Evolutionary conservation across 2,113 vertebrate genomes (phyloP).

Genomic region (Epinephelus fuscoguttatus): DNA sequence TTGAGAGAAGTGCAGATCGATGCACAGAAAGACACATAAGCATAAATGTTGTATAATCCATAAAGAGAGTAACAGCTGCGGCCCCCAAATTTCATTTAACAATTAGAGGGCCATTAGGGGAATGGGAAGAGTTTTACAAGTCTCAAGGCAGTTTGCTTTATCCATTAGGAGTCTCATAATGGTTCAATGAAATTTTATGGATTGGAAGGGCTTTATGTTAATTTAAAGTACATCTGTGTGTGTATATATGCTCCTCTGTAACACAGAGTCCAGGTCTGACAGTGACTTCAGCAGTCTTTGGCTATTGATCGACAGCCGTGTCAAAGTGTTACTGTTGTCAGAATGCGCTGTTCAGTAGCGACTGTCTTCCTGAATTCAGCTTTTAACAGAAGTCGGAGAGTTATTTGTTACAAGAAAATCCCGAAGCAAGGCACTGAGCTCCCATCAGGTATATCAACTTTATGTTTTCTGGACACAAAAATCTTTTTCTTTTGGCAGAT

Average conservation of each 20-base stretch:
- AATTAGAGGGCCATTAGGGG: slow-evolving; percentile 13
- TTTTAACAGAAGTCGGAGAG: background rate
- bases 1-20: background rate
- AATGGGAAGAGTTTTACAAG: slow-evolving; percentile 10
- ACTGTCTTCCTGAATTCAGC: background rate
- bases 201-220: slow-evolving; percentile 3
- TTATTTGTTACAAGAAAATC: background rate
- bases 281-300: background rate
- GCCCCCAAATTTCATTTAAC: slow-evolving; percentile 20
- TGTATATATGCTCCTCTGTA: background rate
- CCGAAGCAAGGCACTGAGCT: background rate
- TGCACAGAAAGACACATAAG: background rate
- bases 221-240: background rate
- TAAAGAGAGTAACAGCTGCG: slow-evolving; percentile 4
- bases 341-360: background rate
- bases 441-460: background rate
- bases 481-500: slow-evolving; percentile 3
- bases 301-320: background rate
- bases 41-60: background rate
- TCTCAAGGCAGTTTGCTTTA: slow-evolving; percentile 21
- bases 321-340: background rate
- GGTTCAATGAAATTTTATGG: slow-evolving; percentile 21
- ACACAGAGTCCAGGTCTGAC: background rate
- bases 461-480: background rate
- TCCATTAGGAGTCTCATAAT: slow-evolving; percentile 1